phyloP scores from a whole-genome alignment of 2,888 invertebrate species.

The Sinopyrophorus schimmeli region DNA sequence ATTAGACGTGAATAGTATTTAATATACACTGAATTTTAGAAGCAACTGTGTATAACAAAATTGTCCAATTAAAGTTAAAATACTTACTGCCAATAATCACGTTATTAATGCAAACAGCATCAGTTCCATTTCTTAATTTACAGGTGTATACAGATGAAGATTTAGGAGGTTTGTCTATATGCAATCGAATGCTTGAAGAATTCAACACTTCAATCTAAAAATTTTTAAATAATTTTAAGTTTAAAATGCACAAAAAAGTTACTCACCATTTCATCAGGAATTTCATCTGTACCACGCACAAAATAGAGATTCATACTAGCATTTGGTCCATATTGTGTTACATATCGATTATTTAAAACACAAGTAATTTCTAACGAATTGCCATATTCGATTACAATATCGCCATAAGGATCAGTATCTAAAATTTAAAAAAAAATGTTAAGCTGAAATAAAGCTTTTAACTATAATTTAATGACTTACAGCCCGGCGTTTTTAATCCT shows the following conservation, averaged over 20 bases:
- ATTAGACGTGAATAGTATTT: too few relatives aligned
- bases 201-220: slow-evolving; percentile 61
- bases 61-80: too few relatives aligned
- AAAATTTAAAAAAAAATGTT: slow-evolving; percentile 22
- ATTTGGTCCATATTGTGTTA: slow-evolving; percentile 58
- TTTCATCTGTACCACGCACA: slow-evolving; percentile 49
- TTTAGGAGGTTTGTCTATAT: slow-evolving; percentile 60
- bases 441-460: neutral
- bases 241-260: neutral
- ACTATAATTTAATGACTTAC: slow-evolving; percentile 23
- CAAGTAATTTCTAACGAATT: slow-evolving; percentile 67
- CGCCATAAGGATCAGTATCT: slow-evolving; percentile 52
- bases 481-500: slow-evolving; percentile 24
- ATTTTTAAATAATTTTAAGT: neutral
- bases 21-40: too few relatives aligned
- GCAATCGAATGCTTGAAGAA: slow-evolving; percentile 64
- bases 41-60: too few relatives aligned
- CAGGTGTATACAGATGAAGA: slow-evolving; percentile 62
- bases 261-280: slow-evolving; percentile 53
- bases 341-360: slow-evolving; percentile 58
- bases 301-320: slow-evolving; percentile 57
- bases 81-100: slow-evolving; percentile 63
- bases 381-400: slow-evolving; percentile 61
- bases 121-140: slow-evolving; percentile 51
- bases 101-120: slow-evolving; percentile 59